Percentiles rank a stretch among this genome's conserved stretches.
phyloP scores from a whole-genome alignment of 1,140 invertebrate species.

The Nomia melanderi region DNA sequence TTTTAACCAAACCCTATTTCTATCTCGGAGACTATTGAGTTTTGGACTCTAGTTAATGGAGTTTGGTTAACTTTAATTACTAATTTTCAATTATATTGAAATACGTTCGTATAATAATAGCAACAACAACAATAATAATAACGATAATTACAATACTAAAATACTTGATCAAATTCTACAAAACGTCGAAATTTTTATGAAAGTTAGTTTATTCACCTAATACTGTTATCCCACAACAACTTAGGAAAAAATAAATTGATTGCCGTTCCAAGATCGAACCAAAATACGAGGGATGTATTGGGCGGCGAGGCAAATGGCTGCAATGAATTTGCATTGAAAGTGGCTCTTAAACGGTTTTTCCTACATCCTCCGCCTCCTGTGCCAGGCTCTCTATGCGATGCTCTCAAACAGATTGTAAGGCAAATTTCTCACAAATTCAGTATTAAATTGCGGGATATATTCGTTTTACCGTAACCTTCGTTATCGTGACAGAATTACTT shows the following conservation, averaged over 20 bases:
- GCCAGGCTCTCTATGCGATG: conserved; percentile 20
- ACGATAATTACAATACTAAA: too few relatives aligned
- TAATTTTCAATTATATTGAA: too few relatives aligned
- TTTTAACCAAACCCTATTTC: too few relatives aligned
- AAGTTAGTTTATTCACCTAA: too few relatives aligned
- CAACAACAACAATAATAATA: too few relatives aligned
- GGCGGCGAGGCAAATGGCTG: conserved; percentile 43
- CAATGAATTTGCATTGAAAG: conserved; percentile 81
- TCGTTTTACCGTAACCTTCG: conserved; percentile 34
- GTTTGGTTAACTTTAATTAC: too few relatives aligned
- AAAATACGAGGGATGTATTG: conserved; percentile 43
- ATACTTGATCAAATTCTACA: too few relatives aligned
- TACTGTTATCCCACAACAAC: too few relatives aligned
- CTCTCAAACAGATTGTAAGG: conserved; percentile 69
- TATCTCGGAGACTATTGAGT: too few relatives aligned
- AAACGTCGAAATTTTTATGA: too few relatives aligned
- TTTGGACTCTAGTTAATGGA: too few relatives aligned
- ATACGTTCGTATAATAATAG: too few relatives aligned
- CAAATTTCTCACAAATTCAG: conserved; percentile 72
- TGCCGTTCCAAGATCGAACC: conserved; percentile 49
- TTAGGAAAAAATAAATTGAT: conserved; percentile 70
- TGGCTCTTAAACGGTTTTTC: conserved; percentile 77
- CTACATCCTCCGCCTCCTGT: background rate
- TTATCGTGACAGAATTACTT: conserved; percentile 28
- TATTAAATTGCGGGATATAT: conserved; percentile 68